phyloP scores from a whole-genome alignment of 2,797 vertebrate species.

The Alcedo quadribrachys region DNA sequence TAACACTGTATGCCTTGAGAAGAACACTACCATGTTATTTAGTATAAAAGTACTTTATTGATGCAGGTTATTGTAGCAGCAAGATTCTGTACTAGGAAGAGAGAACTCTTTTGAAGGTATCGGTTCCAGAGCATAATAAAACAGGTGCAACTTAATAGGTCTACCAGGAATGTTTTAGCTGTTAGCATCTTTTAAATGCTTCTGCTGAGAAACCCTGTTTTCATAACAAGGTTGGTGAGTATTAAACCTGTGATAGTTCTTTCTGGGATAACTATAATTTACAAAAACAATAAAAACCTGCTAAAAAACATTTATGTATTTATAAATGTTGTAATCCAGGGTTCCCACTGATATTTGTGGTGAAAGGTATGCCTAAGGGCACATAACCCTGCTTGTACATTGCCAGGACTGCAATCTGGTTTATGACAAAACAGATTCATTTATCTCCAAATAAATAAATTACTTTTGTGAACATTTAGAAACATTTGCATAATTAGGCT shows the following conservation, averaged over 20 bases:
- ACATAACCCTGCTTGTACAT: constrained; percentile 82
- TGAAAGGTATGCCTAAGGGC: constrained; percentile 90
- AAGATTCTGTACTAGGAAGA: constrained; percentile 28
- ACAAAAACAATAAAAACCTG: constrained; percentile 79
- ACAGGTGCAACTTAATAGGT: constrained; percentile 83
- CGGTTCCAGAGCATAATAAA: constrained; percentile 74
- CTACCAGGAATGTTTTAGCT: constrained; percentile 80
- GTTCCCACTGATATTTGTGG: constrained; percentile 92
- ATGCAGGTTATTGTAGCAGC: constrained; percentile 33
- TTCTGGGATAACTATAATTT: constrained; percentile 80
- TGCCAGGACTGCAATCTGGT: constrained; percentile 89
- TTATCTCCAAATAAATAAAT: constrained; percentile 97
- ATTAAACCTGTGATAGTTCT: constrained; percentile 81
- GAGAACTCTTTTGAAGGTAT: constrained; percentile 61
- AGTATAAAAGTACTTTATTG: constrained; percentile 23
- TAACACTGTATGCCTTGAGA: background rate
- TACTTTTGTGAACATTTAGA: constrained; percentile 94
- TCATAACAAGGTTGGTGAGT: constrained; percentile 81
- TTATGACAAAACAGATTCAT: constrained; percentile 95
- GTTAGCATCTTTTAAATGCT: constrained; percentile 80
- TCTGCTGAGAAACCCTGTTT: constrained; percentile 81
- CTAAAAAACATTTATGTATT: constrained; percentile 93
- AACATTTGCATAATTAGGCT: constrained; percentile 99
- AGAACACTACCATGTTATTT: background rate
- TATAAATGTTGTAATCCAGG: constrained; percentile 91